A percentile compares a stretch with the other conserved stretches of the same genome.
phyloP scores from a whole-genome alignment of 2,113 vertebrate species.

The Chaetodon auriga region DNA sequence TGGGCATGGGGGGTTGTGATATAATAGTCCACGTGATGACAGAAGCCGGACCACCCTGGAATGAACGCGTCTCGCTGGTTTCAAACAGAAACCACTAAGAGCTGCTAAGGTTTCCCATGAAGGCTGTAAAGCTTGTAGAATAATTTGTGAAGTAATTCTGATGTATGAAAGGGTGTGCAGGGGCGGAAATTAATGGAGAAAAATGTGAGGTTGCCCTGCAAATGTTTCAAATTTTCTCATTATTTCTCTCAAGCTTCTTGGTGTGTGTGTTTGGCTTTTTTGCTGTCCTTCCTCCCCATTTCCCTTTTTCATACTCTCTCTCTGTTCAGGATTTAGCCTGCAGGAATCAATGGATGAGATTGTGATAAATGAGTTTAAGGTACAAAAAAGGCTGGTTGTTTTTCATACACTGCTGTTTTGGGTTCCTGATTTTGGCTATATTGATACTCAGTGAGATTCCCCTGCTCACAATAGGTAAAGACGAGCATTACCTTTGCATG shows the following conservation, averaged over 20 bases:
- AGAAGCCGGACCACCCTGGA: slow-evolving; percentile 16
- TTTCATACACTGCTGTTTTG: slow-evolving; percentile 2
- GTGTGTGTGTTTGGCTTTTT: neutral
- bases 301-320: slow-evolving; percentile 23
- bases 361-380: slow-evolving; percentile 52
- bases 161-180: slow-evolving; percentile 27
- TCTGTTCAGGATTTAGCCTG: slow-evolving; percentile 38
- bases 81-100: slow-evolving; percentile 13
- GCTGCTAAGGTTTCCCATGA: slow-evolving; percentile 1
- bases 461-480: neutral
- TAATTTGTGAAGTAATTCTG: slow-evolving; percentile 24
- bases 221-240: slow-evolving; percentile 53
- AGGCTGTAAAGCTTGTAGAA: slow-evolving; percentile 19
- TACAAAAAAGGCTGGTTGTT: neutral
- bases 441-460: slow-evolving; percentile 3
- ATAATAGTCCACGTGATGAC: slow-evolving; percentile 27
- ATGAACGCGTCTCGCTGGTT: neutral
- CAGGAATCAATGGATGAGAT: slow-evolving; percentile 40
- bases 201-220: slow-evolving; percentile 36
- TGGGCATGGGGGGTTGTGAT: slow-evolving; percentile 10
- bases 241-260: slow-evolving; percentile 32
- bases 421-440: slow-evolving; percentile 15
- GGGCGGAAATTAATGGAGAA: slow-evolving; percentile 50
- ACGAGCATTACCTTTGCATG: slow-evolving; percentile 1
- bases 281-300: neutral